These are phyloP conservation scores for Poecilia wingei DNA, from an alignment of 2,797 vertebrate genomes.

Conservation along the genomic window DNA sequence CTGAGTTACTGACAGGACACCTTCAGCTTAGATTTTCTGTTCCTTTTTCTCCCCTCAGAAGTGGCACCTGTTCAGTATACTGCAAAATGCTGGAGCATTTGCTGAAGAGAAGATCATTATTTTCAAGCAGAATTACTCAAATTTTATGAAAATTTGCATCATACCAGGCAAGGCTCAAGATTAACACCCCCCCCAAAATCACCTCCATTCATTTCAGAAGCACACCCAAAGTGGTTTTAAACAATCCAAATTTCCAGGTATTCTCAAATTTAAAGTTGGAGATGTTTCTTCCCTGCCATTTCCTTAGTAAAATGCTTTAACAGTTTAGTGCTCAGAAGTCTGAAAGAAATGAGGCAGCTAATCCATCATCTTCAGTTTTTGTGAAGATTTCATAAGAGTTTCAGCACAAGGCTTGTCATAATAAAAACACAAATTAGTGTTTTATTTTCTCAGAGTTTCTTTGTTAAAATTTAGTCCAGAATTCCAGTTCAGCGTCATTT, in stretches of 20 bases:
- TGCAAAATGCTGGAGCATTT: neutral
- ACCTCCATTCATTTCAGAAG: conserved; percentile 13
- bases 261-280: neutral
- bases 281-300: no score
- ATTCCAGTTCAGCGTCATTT: neutral
- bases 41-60: neutral
- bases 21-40: neutral
- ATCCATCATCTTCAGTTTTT: neutral
- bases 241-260: conserved; percentile 33
- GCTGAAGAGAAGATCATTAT: neutral
- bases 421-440: neutral
- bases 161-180: conserved; percentile 1
- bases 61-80: neutral
- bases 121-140: neutral
- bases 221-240: conserved; percentile 27
- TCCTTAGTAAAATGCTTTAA: neutral
- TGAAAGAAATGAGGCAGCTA: neutral
- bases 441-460: no score
- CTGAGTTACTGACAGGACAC: neutral
- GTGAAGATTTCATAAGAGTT: neutral
- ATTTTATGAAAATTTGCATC: conserved; percentile 7
- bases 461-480: neutral
- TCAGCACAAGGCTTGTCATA: neutral
- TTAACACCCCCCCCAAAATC: conserved; percentile 7
- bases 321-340: neutral